phyloP scores from a whole-genome alignment of 1,140 invertebrate species.

The Drosophila bipectinata region DNA sequence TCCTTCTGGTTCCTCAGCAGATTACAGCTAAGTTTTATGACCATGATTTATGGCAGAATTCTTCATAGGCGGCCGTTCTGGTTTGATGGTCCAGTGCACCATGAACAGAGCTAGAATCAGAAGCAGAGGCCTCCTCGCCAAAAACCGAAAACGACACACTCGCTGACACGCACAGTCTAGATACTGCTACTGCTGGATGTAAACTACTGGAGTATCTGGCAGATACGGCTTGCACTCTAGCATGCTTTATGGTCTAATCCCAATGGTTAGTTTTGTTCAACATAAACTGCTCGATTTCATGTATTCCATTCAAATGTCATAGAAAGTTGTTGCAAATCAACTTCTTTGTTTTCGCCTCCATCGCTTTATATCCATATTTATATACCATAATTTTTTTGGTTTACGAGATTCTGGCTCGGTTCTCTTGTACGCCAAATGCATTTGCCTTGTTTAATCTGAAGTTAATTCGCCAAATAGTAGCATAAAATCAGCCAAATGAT shows the following conservation, averaged over 20 bases:
- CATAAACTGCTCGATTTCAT: constrained; percentile 79
- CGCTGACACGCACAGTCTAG: constrained; percentile 59
- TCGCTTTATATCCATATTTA: constrained; percentile 34
- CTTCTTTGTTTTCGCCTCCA: constrained; percentile 6
- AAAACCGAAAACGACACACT: constrained; percentile 46
- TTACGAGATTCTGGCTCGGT: constrained; percentile 12
- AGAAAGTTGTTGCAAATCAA: constrained; percentile 48
- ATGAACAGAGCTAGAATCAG: constrained; percentile 47
- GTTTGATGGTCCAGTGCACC: constrained; percentile 66
- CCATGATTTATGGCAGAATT: constrained; percentile 79
- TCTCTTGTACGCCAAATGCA: constrained; percentile 25
- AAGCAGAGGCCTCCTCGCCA: constrained; percentile 32
- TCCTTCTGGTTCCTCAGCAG: constrained; percentile 9
- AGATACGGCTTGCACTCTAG: constrained; percentile 34
- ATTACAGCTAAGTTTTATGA: constrained; percentile 69
- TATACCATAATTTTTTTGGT: constrained; percentile 26
- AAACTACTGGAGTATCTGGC: constrained; percentile 12
- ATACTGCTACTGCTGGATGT: constrained; percentile 17
- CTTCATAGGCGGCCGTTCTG: constrained; percentile 82
- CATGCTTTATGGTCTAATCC: constrained; percentile 67
- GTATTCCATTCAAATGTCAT: constrained; percentile 72
- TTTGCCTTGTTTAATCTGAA: constrained; percentile 28
- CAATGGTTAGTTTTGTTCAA: constrained; percentile 66
- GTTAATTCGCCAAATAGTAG: constrained; percentile 18
- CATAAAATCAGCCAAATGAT: constrained; percentile 30